These are phyloP conservation scores for Tethea ocularis DNA, from an alignment of 2,888 invertebrate species.

Conservation along the genomic window DNA sequence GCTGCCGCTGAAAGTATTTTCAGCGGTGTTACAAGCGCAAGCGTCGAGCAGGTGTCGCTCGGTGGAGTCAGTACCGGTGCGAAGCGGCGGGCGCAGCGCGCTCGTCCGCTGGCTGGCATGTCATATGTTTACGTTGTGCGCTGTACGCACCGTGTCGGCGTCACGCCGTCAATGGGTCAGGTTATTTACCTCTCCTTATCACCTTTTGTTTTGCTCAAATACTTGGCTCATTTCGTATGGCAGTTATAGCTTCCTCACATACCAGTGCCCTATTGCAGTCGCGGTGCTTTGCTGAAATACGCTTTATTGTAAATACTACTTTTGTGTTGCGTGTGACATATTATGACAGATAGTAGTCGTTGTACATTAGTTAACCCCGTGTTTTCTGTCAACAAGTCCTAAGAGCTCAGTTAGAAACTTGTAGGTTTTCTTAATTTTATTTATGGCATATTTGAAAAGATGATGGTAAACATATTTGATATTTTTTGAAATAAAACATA, in stretches of 20 bases:
- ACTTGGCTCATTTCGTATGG: slow-evolving; percentile 63
- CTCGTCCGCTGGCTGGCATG: background rate
- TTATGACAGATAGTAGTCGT: background rate
- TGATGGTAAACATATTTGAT: background rate
- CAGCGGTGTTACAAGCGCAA: slow-evolving; percentile 61
- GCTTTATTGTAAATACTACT: background rate
- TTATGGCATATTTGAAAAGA: background rate
- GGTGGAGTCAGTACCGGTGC: slow-evolving; percentile 40
- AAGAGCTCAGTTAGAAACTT: background rate
- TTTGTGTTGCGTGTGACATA: slow-evolving; percentile 3
- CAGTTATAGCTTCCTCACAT: slow-evolving; percentile 54
- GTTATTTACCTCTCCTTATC: slow-evolving; percentile 83
- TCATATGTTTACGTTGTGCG: slow-evolving; percentile 32
- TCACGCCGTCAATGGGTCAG: slow-evolving; percentile 78
- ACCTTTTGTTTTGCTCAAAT: slow-evolving; percentile 82
- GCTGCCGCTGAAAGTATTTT: slow-evolving; percentile 53
- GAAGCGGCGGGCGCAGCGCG: slow-evolving; percentile 29
- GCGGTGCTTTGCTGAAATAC: slow-evolving; percentile 5
- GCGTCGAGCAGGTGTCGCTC: slow-evolving; percentile 60
- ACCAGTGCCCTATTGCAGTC: slow-evolving; percentile 21
- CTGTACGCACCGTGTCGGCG: slow-evolving; percentile 43
- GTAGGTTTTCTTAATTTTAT: background rate
- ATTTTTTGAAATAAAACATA: background rate
- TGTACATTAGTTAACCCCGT: background rate
- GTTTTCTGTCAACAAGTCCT: background rate